Conservation (phyloP, 2,797 vertebrate species). For the Sarcoramphus papa region DNA sequence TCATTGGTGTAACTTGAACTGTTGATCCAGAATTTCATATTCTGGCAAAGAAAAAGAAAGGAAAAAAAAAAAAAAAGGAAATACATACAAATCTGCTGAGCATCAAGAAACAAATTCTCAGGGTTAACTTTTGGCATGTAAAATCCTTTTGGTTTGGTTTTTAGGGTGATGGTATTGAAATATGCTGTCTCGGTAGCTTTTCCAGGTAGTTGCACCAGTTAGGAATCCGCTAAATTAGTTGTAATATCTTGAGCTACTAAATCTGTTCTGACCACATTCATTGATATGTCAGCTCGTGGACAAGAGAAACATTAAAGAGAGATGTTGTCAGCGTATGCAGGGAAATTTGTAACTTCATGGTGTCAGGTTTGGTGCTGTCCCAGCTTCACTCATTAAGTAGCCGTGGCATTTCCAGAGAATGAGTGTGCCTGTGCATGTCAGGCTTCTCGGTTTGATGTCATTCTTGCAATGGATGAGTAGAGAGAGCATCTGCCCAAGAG, state of each 20-base stretch:
- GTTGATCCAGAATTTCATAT: constrained; percentile 11
- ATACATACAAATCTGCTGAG: background rate
- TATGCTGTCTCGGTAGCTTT: background rate
- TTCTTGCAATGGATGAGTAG: constrained; percentile 55
- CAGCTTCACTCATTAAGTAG: constrained; percentile 26
- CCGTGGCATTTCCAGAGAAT: constrained; percentile 71
- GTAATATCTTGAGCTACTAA: constrained; percentile 47
- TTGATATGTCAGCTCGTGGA: constrained; percentile 47
- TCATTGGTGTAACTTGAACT: constrained; percentile 5
- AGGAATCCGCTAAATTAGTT: constrained; percentile 48
- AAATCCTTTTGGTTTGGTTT: background rate
- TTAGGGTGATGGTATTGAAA: background rate
- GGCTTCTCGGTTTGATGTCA: constrained; percentile 44
- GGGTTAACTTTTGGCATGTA: background rate
- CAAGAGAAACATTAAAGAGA: constrained; percentile 52
- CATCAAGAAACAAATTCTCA: background rate
- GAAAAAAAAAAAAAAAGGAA: background rate
- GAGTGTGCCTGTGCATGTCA: constrained; percentile 27
- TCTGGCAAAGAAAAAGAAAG: background rate
- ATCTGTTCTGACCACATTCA: constrained; percentile 58
- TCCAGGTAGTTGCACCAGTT: constrained; percentile 26
- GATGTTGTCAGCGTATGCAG: constrained; percentile 7
- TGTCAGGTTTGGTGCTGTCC: constrained; percentile 65
- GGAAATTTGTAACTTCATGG: constrained; percentile 63
- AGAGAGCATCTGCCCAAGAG: constrained; percentile 35